Evolutionary conservation across 2,797 vertebrate species (phyloP).

Genomic region (Clarias laeviceps): DNA sequence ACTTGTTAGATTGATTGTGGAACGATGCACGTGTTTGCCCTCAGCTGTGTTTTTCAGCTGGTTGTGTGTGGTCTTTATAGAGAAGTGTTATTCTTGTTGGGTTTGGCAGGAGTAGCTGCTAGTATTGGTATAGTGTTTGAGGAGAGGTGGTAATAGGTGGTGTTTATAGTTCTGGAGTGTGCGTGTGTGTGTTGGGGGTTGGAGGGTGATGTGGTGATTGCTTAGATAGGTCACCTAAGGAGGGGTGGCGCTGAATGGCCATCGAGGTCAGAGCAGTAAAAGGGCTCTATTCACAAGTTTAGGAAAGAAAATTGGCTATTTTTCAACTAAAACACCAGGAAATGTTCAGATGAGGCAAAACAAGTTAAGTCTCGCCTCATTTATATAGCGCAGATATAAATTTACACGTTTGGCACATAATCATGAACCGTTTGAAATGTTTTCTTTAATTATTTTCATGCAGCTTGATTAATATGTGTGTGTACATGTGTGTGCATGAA

Average conservation of each 20-base stretch:
- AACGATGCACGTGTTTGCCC: neutral
- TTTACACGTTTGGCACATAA: conserved; percentile 18
- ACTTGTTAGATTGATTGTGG: neutral
- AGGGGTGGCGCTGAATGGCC: conserved; percentile 59
- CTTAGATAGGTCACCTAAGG: conserved; percentile 54
- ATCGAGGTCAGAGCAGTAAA: conserved; percentile 64
- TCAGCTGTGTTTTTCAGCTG: conserved; percentile 14
- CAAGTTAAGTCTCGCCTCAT: conserved; percentile 31
- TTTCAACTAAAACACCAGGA: conserved; percentile 40
- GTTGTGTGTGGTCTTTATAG: conserved; percentile 42
- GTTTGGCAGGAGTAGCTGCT: neutral
- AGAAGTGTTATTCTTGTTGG: conserved; percentile 31
- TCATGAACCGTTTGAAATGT: conserved; percentile 21
- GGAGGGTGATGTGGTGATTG: conserved; percentile 15
- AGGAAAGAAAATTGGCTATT: conserved; percentile 56
- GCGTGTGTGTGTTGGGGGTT: conserved; percentile 29
- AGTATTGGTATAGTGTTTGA: conserved; percentile 11
- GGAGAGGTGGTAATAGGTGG: conserved; percentile 11
- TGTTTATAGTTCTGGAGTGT: conserved; percentile 20
- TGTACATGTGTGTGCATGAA: neutral
- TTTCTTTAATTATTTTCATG: conserved; percentile 12
- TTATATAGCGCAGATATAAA: conserved; percentile 28
- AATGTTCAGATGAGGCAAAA: conserved; percentile 43
- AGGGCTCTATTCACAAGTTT: conserved; percentile 71
- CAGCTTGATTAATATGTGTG: conserved; percentile 6